These are phyloP conservation scores for Perodicticus potto DNA, from an alignment of 2,797 vertebrate genomes.

Conservation along the genomic window DNA sequence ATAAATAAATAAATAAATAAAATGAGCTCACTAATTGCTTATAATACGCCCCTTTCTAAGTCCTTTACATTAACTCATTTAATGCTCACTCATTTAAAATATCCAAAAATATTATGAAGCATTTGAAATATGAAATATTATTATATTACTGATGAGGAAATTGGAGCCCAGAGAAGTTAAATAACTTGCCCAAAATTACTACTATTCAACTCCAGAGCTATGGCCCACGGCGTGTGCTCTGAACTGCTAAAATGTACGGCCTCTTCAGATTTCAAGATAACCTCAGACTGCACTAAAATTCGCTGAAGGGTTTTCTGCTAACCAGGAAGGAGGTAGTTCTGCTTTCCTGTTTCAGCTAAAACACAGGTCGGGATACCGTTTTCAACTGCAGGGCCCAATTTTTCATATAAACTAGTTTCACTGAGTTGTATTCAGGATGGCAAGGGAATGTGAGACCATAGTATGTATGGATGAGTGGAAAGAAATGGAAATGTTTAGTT, in stretches of 20 bases:
- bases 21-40: background rate
- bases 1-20: too few relatives aligned
- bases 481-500: background rate
- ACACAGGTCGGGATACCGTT: background rate
- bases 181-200: background rate
- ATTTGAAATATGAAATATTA: background rate
- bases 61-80: background rate
- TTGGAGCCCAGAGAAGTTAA: background rate
- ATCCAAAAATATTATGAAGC: background rate
- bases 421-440: background rate
- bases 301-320: background rate
- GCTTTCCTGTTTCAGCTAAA: background rate
- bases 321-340: background rate
- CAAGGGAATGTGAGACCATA: background rate
- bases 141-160: background rate
- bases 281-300: background rate
- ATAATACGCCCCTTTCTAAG: background rate
- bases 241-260: background rate
- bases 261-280: background rate
- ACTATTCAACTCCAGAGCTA: background rate
- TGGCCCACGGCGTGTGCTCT: accelerated
- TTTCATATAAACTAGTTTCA: background rate
- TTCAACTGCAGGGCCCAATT: background rate
- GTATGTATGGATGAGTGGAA: background rate
- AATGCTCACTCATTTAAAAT: background rate